phyloP scores from a whole-genome alignment of 2,797 vertebrate genomes.

The Artibeus jamaicensis region DNA sequence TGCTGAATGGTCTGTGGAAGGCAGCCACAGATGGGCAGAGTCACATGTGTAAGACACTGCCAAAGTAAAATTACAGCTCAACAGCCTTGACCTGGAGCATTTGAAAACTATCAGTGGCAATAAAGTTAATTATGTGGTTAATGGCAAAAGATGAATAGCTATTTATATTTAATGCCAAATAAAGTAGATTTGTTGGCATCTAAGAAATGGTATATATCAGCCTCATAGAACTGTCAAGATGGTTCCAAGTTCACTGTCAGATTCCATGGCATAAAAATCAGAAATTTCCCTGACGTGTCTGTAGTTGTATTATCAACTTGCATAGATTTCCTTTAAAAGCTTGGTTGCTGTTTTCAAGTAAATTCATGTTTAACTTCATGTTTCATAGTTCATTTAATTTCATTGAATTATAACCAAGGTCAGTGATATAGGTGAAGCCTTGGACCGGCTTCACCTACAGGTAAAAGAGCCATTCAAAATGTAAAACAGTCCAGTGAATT shows the following conservation, averaged over 20 bases:
- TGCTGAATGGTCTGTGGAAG: not conserved
- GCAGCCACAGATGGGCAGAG: not conserved
- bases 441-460: not conserved
- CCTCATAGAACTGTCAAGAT: not conserved
- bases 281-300: not conserved
- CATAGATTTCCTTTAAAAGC: not conserved
- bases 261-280: not conserved
- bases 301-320: not conserved
- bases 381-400: not conserved
- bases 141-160: slow-evolving; percentile 48
- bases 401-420: not conserved
- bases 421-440: not conserved
- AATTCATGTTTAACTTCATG: not conserved
- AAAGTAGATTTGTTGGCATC: slow-evolving; percentile 11
- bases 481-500: not conserved
- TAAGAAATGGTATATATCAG: not conserved
- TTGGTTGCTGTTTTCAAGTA: not conserved
- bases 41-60: slow-evolving; percentile 36
- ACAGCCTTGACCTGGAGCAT: slow-evolving; percentile 22
- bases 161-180: slow-evolving; percentile 29
- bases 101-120: slow-evolving; percentile 50
- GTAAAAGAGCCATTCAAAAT: not conserved
- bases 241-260: not conserved
- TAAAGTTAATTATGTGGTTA: slow-evolving; percentile 53
- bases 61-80: slow-evolving; percentile 60